Conservation (phyloP, 2,888 invertebrate genomes). For the Drosophila parthenogenetica region DNA sequence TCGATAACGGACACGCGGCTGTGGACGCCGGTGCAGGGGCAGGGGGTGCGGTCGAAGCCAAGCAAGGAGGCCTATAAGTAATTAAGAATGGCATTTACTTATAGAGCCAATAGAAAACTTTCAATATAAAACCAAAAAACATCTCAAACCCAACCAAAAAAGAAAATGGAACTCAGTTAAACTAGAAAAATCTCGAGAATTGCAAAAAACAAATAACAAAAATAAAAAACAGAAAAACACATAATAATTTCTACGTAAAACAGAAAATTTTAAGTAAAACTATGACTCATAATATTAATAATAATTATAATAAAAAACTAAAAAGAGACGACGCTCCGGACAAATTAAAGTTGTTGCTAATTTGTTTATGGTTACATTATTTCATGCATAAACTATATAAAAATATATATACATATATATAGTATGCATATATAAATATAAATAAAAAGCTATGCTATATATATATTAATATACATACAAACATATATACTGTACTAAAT, state of each 20-base stretch:
- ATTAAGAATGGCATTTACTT: conserved; percentile 53
- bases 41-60: conserved; percentile 34
- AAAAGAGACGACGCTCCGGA: conserved; percentile 64
- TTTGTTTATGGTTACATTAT: conserved; percentile 83
- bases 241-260: conserved; percentile 40
- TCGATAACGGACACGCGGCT: conserved; percentile 70
- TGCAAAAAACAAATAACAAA: conserved; percentile 28
- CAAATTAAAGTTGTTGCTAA: conserved; percentile 78
- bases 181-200: conserved; percentile 57
- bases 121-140: conserved; percentile 6
- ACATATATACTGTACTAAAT: conserved; percentile 38
- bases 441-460: conserved; percentile 27
- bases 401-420: conserved; percentile 46
- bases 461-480: conserved; percentile 33
- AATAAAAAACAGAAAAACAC: not conserved
- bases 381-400: conserved; percentile 72
- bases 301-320: conserved; percentile 47
- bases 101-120: conserved; percentile 52
- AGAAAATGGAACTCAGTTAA: conserved; percentile 53
- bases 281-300: conserved; percentile 61
- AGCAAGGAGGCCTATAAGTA: conserved; percentile 75
- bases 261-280: conserved; percentile 54
- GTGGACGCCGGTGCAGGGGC: conserved; percentile 44
- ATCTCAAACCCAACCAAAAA: conserved; percentile 4
- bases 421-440: conserved; percentile 43